Evolutionary conservation across 2,888 invertebrate species (phyloP), one percentile per base, ranked within the genome.

Genomic region (Ephialtes manifestator): DNA sequence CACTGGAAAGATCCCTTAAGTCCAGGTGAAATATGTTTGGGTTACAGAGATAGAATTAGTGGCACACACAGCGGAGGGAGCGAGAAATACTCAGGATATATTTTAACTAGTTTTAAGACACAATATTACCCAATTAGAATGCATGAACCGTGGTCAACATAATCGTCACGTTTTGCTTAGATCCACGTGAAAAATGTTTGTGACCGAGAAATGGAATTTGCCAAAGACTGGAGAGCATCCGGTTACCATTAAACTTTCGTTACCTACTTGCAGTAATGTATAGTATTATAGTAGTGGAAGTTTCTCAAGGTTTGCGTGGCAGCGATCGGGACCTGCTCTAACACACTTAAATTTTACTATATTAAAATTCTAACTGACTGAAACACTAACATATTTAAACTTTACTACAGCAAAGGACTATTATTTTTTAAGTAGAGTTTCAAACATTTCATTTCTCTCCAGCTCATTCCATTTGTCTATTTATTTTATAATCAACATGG

Each of bases 171-270:
- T 65, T 39, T 20, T 65, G 11, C 13, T 65, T 20, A 20, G 65
- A 18, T n/a, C 39, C 11, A 39, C 11, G 13, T 65, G 18, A 65
- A 65, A 65, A 20, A 39, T 20, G 20, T 39, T 55, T 39, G 35
- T 39, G 71, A 55, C 39, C 71, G 71, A n/a, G 31, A 39, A n/a
- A 8, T 55, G 43, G 43, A 58, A 24, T 70, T 51, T 35, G 51
- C 72, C 72, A 72, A 72, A 72, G 55, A 4, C 58, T n/a, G 43
- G 18, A 11, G 65, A 24, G 10, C 58, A 43, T 43, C 72, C 72
- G 55, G 55, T 43, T 46, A 58, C 58, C 43, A 72, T 72, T 58
- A 20, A 72, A 55, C 55, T 55, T 63, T 63, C 63, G 63, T 63
- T 63, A 10, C 63, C 63, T 63, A 63, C 63, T 63, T 63, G 63